Evolutionary conservation across 2,113 vertebrate species (phyloP).

Genomic region (Sturnus vulgaris): DNA sequence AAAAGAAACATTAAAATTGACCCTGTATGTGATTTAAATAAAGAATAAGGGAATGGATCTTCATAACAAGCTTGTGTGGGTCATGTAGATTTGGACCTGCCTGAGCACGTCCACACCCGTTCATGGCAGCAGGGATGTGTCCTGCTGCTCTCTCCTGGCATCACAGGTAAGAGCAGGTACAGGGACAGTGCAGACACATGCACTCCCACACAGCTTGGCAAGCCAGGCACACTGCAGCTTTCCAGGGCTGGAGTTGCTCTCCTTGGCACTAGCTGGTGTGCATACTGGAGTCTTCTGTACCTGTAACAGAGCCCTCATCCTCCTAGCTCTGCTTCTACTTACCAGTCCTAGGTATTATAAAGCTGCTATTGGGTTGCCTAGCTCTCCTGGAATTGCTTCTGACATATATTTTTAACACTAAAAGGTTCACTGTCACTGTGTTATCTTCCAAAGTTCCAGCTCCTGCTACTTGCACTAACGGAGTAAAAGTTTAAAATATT

Average conservation of each 20-base stretch:
- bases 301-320: neutral
- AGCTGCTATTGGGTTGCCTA: neutral
- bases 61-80: neutral
- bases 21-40: neutral
- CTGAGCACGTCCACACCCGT: accelerated
- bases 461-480: neutral
- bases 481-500: neutral
- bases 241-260: neutral
- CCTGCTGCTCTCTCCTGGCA: neutral
- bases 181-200: neutral
- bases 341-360: neutral
- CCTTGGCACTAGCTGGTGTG: neutral
- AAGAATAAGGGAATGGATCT: neutral
- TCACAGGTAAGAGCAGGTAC: neutral
- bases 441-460: neutral
- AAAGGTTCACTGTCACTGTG: neutral
- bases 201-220: neutral
- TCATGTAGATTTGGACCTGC: neutral
- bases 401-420: neutral
- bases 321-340: neutral
- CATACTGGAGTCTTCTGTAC: neutral
- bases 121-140: accelerated
- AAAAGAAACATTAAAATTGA: neutral
- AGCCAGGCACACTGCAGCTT: neutral
- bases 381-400: neutral